Evolutionary conservation across 1,140 invertebrate species (phyloP).

Genomic region (Mylabris phalerata): DNA sequence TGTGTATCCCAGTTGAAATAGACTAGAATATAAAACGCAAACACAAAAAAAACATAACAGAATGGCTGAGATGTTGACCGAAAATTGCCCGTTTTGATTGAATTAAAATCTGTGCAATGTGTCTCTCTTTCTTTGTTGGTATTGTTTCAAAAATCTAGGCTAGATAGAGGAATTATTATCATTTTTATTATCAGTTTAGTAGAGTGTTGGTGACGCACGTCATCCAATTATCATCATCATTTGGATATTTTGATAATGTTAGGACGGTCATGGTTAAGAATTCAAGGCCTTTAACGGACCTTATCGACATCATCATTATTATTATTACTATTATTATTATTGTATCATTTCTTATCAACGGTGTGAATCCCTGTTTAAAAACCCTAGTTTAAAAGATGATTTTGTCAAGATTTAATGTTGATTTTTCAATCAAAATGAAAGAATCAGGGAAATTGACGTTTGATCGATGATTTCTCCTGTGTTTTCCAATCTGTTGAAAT

Average conservation of each 20-base stretch:
- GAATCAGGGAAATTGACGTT: too few species aligned
- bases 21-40: too few species aligned
- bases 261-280: constrained; percentile 19
- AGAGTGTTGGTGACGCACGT: not conserved
- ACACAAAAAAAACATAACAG: not conserved
- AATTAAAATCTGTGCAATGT: not conserved
- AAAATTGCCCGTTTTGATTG: not conserved
- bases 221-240: constrained; percentile 2
- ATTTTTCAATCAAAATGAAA: too few species aligned
- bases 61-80: not conserved
- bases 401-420: too few species aligned
- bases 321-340: not conserved
- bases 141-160: not conserved
- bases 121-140: not conserved
- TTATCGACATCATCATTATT: too few species aligned
- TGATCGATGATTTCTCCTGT: too few species aligned
- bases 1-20: not conserved
- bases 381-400: too few species aligned
- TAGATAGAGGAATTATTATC: not conserved
- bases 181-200: not conserved
- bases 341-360: constrained; percentile 17
- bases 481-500: too few species aligned
- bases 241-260: constrained; percentile 6
- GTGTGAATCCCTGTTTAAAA: not conserved
- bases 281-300: constrained; percentile 11